Base-by-base conservation (phyloP, 1,140 invertebrate species). In the Diuraphis noxia region DNA sequence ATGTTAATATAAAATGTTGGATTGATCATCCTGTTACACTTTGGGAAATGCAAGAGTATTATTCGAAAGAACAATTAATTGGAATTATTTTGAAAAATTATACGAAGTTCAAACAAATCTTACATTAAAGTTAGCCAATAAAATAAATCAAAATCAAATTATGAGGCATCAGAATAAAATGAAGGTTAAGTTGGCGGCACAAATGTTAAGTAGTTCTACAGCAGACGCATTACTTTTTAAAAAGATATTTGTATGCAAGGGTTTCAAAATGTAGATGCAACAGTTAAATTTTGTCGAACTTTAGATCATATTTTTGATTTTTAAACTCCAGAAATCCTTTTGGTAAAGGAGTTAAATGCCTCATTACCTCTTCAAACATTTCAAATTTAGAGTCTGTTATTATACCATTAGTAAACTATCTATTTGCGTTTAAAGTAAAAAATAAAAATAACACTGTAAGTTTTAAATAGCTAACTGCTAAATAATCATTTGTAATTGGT, bases 341-440 rank as follows among this genome's bases (percentile, higher is more conserved):
- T 87, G 49, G 25, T 49, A 87, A 87, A 87, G 85, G 85, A 43
- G 25, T 40, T 36, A 88, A 88, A 88, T 40, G 23, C 34, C 46
- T 49, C 38, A 56, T 88, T 38, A 17, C 36, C 23, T 7, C 38
- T 88, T 52, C 21, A 56, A 38, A 63, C 34, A 23, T 88, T 56
- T 38, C 3, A n/a, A 30, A 40, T 38, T 72, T 88, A 72, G 87
- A 72, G 25, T 49, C 87, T 56, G 40, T 88, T 88, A 88, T 88
- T 40, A 87, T 87, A 43, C 41, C 41, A 87, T 87, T 87, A 87
- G 49, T 52, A 1, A 46, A 87, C 17, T 46, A 87, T 86, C 34
- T 86, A 86, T 86, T 86, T 52, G 46, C 84, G 5, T 87, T 87
- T n/a, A 87, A 49, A n/a, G 49, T 86, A 52, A 36, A 86, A 87